Base-by-base conservation (phyloP, 2,797 vertebrate genomes). In the Aeoliscus strigatus region DNA sequence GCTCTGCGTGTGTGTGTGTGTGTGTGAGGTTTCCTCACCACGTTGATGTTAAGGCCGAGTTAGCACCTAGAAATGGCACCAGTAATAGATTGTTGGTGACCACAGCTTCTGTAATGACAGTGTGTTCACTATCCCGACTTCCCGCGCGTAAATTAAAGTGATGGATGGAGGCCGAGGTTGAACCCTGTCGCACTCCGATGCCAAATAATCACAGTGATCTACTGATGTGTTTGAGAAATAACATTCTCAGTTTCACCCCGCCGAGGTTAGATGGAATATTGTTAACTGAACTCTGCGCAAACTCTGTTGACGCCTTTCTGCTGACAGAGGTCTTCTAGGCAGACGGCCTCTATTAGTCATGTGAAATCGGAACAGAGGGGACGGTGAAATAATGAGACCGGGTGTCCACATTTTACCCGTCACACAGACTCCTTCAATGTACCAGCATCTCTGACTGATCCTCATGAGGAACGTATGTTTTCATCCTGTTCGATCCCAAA, bases 231-330 rank as follows among this genome's bases (percentile, higher is more conserved):
- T 73, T 70, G 73, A 82, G 75, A 75, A 80, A 82, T 79, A 83
- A 81, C 81, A 73, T 78, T 79, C 77, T 85, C 80, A 75, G 80
- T 85, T 78, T 82, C 14, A 4, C 39, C 57, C 75, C 80, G 75
- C 81, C 76, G 53, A 62, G 55, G 65, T 83, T 87, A 86, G 87
- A 85, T 75, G 69, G 64, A 75, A 75, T 82, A 84, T 82, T 87
- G 81, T 85, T 87, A 87, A 88, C 84, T 87, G 81, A 85, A 88
- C 85, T 83, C 79, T 84, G 81, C 28, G 60, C 39, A 17, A n/a
- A 67, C 55, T 63, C 59, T 50, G 9, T 62, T 51, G 4, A 56
- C 44, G 63, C 53, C 62, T 70, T 85, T 83, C 60, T 82, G 85
- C 86, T 88, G 88, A 88, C 74, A 60, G 44, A 52, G 81, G 70